phyloP scores from a whole-genome alignment of 2,113 vertebrate genomes.

The Eolophus roseicapilla region DNA sequence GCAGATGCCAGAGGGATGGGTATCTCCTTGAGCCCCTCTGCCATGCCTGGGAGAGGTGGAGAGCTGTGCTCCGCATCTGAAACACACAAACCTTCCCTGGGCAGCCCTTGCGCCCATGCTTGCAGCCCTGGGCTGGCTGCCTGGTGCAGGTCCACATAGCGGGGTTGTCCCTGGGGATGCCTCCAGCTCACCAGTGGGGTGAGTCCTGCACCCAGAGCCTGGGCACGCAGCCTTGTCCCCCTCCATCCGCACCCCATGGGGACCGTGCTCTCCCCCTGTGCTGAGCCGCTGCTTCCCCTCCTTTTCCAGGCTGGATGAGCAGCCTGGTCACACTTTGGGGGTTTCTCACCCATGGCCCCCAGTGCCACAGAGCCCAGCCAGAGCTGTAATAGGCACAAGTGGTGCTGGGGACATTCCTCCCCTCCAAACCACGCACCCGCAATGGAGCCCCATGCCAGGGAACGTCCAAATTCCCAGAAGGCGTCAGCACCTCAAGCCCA shows the following conservation, averaged over 20 bases:
- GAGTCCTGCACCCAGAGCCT: not conserved
- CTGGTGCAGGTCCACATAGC: fast-evolving
- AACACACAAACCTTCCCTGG: fast-evolving
- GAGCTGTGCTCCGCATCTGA: not conserved
- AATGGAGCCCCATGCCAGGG: fast-evolving
- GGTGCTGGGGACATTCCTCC: not conserved
- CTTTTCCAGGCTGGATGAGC: fast-evolving
- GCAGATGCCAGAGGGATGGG: not conserved
- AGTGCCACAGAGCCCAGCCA: not conserved
- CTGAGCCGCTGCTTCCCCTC: not conserved
- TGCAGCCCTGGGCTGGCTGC: not conserved
- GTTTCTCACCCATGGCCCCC: fast-evolving
- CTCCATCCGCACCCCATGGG: fast-evolving
- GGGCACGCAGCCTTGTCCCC: not conserved
- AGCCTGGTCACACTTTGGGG: not conserved
- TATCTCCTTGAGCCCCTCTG: not conserved
- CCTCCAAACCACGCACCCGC: not conserved
- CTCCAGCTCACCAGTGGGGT: not conserved
- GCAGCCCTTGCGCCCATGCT: fast-evolving
- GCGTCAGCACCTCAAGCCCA: not conserved
- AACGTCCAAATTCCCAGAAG: fast-evolving
- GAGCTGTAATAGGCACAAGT: not conserved
- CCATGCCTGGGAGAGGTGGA: fast-evolving
- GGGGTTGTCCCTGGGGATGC: not conserved
- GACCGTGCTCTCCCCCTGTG: too few relatives aligned